phyloP scores from a whole-genome alignment of 2,888 invertebrate genomes.

The Ecdyonurus torrentis region DNA sequence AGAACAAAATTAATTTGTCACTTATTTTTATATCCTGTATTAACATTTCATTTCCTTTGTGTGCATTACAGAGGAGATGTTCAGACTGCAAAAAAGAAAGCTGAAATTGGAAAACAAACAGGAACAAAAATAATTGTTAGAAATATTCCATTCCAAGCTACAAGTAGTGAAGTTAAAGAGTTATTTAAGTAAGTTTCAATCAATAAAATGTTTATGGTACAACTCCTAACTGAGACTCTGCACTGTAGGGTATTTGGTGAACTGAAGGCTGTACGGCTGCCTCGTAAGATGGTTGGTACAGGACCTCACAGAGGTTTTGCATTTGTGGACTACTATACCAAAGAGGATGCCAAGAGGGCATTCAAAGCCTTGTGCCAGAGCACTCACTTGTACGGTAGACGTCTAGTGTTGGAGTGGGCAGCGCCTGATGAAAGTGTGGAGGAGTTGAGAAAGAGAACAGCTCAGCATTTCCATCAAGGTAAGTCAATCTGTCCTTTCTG shows the following conservation, averaged over 20 bases:
- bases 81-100: conserved; percentile 37
- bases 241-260: conserved; percentile 74
- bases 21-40: not conserved
- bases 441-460: conserved; percentile 70
- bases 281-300: conserved; percentile 68
- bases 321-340: conserved; percentile 82
- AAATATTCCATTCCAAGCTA: conserved; percentile 95
- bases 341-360: conserved; percentile 85
- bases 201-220: not conserved
- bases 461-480: conserved; percentile 40
- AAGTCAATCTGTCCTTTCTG: too few species aligned
- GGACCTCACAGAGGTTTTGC: conserved; percentile 88
- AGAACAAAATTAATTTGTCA: not conserved
- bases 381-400: conserved; percentile 93
- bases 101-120: conserved; percentile 29
- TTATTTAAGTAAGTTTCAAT: conserved; percentile 59
- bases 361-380: conserved; percentile 87
- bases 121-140: conserved; percentile 75
- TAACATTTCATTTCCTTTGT: too few species aligned
- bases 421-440: conserved; percentile 58
- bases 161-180: conserved; percentile 59
- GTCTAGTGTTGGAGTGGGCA: conserved; percentile 94
- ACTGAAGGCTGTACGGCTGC: conserved; percentile 74
- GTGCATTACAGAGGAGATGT: conserved; percentile 46
- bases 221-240: too few species aligned